Evolutionary conservation across 2,888 invertebrate genomes (phyloP).

Genomic region (Perdita meconis): DNA sequence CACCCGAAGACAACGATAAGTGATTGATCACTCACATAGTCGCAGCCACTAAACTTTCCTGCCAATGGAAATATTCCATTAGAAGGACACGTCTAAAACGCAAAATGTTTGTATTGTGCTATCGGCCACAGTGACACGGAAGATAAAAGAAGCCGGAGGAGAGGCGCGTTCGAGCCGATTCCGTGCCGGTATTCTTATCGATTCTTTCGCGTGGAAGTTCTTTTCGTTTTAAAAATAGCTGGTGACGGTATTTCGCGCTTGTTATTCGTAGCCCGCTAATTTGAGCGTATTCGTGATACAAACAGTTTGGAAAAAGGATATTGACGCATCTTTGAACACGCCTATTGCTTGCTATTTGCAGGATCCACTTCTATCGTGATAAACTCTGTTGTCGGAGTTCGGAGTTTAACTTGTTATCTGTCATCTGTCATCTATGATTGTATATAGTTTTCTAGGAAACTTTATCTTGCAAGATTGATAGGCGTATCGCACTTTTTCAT

Average conservation of each 20-base stretch:
- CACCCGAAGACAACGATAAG: not conserved
- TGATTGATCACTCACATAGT: not conserved
- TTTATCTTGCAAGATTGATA: no score
- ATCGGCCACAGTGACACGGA: not conserved
- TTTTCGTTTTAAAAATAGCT: constrained; percentile 65
- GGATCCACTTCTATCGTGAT: not conserved
- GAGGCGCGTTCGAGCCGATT: not conserved
- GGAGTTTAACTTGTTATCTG: no score
- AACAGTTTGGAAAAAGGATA: not conserved
- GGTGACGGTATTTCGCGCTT: constrained; percentile 51
- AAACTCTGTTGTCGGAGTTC: not conserved
- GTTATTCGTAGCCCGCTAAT: constrained; percentile 36
- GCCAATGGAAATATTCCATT: no score
- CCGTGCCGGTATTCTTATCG: constrained; percentile 1
- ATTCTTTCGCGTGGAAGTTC: not conserved
- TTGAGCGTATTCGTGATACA: constrained; percentile 12
- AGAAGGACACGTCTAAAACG: no score
- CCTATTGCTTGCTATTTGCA: not conserved
- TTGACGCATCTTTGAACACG: not conserved
- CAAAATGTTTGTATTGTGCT: not conserved
- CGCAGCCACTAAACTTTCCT: no score
- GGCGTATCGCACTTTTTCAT: no score
- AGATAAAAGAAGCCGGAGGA: not conserved
- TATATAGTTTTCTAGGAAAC: no score
- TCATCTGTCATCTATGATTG: no score